These are phyloP conservation scores for Saturnia japonica DNA, from an alignment of 2,888 invertebrate species.

Conservation along the genomic window DNA sequence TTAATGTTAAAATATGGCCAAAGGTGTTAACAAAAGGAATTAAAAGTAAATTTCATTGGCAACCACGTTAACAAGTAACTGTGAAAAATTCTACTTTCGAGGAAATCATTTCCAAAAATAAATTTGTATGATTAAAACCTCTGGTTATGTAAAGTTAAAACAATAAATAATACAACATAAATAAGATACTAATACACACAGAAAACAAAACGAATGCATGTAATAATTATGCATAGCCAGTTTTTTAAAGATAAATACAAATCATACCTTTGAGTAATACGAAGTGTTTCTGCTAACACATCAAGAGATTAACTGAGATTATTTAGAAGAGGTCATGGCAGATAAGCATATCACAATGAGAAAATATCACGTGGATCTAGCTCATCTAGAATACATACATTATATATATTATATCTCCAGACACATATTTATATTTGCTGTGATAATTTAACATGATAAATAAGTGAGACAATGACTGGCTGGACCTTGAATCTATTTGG, in stretches of 20 bases:
- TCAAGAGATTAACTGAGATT: constrained; percentile 29
- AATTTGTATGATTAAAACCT: not conserved
- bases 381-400: not conserved
- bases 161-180: too few relatives aligned
- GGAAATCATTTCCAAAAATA: not conserved
- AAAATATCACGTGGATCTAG: constrained; percentile 18
- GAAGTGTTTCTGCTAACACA: constrained; percentile 22
- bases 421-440: not conserved
- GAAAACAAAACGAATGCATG: too few relatives aligned
- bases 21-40: too few relatives aligned
- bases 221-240: too few relatives aligned
- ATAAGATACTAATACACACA: not conserved
- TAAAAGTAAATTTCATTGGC: too few relatives aligned
- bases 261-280: constrained; percentile 16
- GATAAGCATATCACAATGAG: constrained; percentile 31
- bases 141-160: not conserved
- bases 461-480: constrained; percentile 11
- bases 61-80: not conserved
- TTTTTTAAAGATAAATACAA: not conserved
- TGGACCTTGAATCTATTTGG: not conserved
- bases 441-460: constrained; percentile 4
- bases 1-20: not conserved
- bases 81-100: not conserved
- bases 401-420: not conserved
- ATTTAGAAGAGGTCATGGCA: constrained; percentile 26